phyloP scores from a whole-genome alignment of 2,113 vertebrate species.

The Physeter macrocephalus region DNA sequence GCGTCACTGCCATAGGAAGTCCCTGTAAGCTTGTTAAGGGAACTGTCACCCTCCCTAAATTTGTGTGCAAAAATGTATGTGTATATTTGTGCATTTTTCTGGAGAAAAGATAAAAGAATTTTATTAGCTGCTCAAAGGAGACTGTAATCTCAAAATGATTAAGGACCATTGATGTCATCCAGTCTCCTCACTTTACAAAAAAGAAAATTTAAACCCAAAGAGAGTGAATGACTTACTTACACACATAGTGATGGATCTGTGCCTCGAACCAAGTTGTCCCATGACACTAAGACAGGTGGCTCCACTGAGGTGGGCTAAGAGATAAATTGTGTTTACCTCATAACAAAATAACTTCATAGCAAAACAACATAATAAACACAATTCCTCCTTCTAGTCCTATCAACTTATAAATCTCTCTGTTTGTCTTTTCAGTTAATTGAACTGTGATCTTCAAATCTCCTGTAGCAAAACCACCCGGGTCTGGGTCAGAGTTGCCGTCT shows the following conservation, averaged over 20 bases:
- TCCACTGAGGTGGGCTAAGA: not conserved
- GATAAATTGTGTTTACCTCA: not conserved
- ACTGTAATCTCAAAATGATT: not conserved
- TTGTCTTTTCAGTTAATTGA: not conserved
- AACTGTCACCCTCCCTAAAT: not conserved
- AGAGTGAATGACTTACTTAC: not conserved
- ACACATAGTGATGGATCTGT: fast-evolving
- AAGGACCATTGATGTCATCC: not conserved
- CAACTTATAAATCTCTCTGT: not conserved
- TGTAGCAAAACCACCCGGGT: not conserved
- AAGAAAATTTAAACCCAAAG: not conserved
- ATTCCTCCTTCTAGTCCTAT: not conserved
- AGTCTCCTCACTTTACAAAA: not conserved
- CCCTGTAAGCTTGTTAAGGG: not conserved
- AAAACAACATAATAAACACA: not conserved
- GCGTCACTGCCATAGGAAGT: not conserved
- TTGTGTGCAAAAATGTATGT: not conserved
- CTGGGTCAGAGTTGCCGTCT: not conserved
- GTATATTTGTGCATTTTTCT: not conserved
- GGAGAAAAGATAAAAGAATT: not conserved
- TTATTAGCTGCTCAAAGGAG: not conserved
- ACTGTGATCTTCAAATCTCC: not conserved
- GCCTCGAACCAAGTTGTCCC: not conserved
- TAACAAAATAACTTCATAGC: not conserved
- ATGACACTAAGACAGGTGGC: not conserved